Base-by-base conservation (phyloP, 2,113 vertebrate genomes). In the Morone saxatilis region DNA sequence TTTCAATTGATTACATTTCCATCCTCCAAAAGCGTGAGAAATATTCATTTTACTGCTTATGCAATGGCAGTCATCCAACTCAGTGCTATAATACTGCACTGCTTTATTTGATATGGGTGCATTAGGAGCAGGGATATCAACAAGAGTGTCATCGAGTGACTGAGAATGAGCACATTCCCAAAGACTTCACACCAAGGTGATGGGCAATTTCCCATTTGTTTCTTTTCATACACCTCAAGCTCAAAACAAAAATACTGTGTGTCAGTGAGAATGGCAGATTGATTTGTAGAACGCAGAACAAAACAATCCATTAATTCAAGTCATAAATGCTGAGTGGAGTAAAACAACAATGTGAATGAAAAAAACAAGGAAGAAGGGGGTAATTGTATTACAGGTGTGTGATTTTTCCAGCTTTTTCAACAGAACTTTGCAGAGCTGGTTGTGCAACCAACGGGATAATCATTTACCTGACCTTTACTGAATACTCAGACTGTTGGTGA, bases 1-100 rank as follows among this genome's bases (percentile, higher is more conserved):
- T 90, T 89, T 69, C 71, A 79, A 88, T 71, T 83, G 83, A 88
- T 91, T 81, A 81, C 50, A 87, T 88, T 81, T 84, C 80, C 76
- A 65, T 78, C 57, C 77, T 68, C 65, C 53, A 61, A 74, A 85
- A 81, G 78, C 56, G 13, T 16, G 6, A 72, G 76, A 66, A 78
- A 85, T 90, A 83, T 84, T 91, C 47, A 88, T 92, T 81, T 74
- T 67, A 70, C 81, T 81, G 84, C 71, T 66, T 81, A 57, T 76
- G 69, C 78, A 73, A 76, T 72, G 67, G 66, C 69, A 89, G 63
- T 25, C 71, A 50, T 86, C 72, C 81, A 84, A 56, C 66, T 36
- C 80, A 16, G 59, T 2, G 57, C 79, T 40, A 8, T 78, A 81
- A 78, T 45, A 20, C 61, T 0, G 73, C 75, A 41, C 65, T 53